A percentile compares a stretch with the other conserved stretches of the same genome.
Evolutionary conservation across 2,797 vertebrate species (phyloP).

Genomic region (Girardinus metallicus): DNA sequence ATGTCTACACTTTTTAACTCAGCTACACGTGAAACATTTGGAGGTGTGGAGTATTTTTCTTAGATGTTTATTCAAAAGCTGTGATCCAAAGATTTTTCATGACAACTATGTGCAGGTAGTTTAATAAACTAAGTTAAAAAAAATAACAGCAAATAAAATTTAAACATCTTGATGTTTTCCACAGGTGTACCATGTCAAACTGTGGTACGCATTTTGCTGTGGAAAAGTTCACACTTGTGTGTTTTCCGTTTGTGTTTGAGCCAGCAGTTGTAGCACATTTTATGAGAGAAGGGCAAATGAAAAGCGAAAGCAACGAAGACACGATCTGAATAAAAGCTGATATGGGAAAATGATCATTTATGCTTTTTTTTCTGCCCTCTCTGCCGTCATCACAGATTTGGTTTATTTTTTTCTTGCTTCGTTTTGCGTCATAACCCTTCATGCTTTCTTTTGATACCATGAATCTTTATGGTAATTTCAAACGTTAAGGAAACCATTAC

Average conservation of each 20-base stretch:
- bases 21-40: background rate
- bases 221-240: slow-evolving; percentile 14
- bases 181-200: slow-evolving; percentile 55
- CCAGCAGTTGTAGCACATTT: slow-evolving; percentile 21
- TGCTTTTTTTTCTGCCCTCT: slow-evolving; percentile 18
- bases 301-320: slow-evolving; percentile 27
- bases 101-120: slow-evolving; percentile 5
- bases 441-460: slow-evolving; percentile 11
- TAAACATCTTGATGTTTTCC: slow-evolving; percentile 48
- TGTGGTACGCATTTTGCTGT: slow-evolving; percentile 28
- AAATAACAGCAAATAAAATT: slow-evolving; percentile 36
- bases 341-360: slow-evolving; percentile 20
- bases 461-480: slow-evolving; percentile 1
- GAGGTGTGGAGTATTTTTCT: background rate
- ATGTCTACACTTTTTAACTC: background rate
- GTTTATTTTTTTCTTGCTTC: background rate
- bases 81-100: slow-evolving; percentile 3
- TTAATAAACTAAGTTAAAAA: slow-evolving; percentile 34
- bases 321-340: slow-evolving; percentile 40
- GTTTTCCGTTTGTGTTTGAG: slow-evolving; percentile 4
- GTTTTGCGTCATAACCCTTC: background rate
- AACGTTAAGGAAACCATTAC: background rate
- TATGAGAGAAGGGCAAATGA: slow-evolving; percentile 37
- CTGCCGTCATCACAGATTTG: slow-evolving; percentile 4
- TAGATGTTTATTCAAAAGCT: slow-evolving; percentile 1